Percentiles rank a stretch among this genome's conserved stretches.
phyloP scores from a whole-genome alignment of 2,888 invertebrate species.

The Melanostoma scalare region DNA sequence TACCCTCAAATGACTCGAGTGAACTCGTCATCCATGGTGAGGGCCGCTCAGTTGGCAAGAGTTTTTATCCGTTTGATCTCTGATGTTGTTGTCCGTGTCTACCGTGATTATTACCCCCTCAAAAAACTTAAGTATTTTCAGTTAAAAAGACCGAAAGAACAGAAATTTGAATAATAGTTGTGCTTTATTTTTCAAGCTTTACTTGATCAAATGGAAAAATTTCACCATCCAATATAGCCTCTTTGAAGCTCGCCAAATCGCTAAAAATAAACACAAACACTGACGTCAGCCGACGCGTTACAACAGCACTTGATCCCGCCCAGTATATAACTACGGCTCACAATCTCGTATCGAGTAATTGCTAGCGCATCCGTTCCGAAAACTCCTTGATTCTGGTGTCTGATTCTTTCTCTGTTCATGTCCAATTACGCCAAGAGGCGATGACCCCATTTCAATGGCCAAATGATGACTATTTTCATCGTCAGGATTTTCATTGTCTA shows the following conservation, averaged over 20 bases:
- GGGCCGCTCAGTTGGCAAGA: too few species aligned
- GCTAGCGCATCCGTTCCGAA: slow-evolving; percentile 62
- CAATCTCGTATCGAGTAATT: slow-evolving; percentile 56
- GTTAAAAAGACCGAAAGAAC: too few species aligned
- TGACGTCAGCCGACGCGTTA: slow-evolving; percentile 26
- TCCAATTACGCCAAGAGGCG: slow-evolving; percentile 39
- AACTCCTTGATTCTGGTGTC: slow-evolving; percentile 54
- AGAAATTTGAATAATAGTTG: too few species aligned
- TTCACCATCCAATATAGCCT: slow-evolving; percentile 50
- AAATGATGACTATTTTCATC: slow-evolving; percentile 72
- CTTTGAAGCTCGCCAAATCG: slow-evolving; percentile 57
- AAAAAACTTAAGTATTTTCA: too few species aligned
- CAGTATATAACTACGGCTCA: slow-evolving; percentile 60
- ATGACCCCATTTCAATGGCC: not conserved
- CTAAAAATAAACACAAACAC: slow-evolving; percentile 49
- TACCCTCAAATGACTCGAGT: too few species aligned
- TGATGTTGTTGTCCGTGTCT: too few species aligned
- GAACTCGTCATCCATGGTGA: too few species aligned
- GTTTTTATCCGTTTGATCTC: too few species aligned
- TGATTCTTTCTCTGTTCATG: slow-evolving; percentile 63
- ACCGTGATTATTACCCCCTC: too few species aligned
- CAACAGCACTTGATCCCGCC: slow-evolving; percentile 13
- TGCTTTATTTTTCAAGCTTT: too few species aligned
- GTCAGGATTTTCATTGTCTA: slow-evolving; percentile 80
- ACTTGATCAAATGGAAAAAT: too few species aligned